These are phyloP conservation scores for Cathartes aura DNA, from an alignment of 2,113 vertebrate species.

Conservation along the genomic window DNA sequence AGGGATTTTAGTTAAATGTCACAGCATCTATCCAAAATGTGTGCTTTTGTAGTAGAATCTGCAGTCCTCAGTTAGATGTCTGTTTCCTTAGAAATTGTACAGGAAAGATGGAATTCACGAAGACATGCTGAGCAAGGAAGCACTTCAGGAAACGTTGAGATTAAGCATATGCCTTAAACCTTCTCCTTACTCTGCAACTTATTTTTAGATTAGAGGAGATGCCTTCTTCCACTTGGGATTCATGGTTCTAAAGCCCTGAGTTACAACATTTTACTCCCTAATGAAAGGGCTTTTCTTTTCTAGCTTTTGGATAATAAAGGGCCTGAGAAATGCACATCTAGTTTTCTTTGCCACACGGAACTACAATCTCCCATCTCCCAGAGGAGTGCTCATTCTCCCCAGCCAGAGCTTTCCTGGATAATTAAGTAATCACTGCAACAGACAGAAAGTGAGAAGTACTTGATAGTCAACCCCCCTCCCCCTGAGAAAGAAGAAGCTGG, in stretches of 20 bases:
- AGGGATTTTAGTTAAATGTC: neutral
- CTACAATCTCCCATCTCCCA: neutral
- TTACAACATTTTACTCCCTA: neutral
- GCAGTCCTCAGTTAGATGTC: neutral
- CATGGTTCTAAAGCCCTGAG: neutral
- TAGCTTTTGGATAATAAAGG: neutral
- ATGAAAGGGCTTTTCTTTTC: neutral
- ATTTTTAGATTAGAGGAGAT: neutral
- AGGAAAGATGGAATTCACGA: neutral
- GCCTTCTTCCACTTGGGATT: neutral
- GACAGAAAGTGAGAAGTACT: slow-evolving; percentile 29
- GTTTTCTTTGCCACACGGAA: neutral
- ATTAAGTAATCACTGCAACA: slow-evolving; percentile 53
- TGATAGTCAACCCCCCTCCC: neutral
- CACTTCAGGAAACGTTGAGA: neutral
- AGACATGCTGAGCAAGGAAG: neutral
- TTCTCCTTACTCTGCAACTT: neutral
- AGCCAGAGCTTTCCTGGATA: neutral
- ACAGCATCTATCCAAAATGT: neutral
- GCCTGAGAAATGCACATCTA: neutral
- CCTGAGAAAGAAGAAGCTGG: slow-evolving; percentile 9
- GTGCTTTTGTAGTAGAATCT: neutral
- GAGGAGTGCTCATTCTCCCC: neutral
- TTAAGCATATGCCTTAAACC: neutral
- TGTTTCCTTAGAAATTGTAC: neutral